phyloP scores from a whole-genome alignment of 2,113 vertebrate species.

The Sorex araneus region DNA sequence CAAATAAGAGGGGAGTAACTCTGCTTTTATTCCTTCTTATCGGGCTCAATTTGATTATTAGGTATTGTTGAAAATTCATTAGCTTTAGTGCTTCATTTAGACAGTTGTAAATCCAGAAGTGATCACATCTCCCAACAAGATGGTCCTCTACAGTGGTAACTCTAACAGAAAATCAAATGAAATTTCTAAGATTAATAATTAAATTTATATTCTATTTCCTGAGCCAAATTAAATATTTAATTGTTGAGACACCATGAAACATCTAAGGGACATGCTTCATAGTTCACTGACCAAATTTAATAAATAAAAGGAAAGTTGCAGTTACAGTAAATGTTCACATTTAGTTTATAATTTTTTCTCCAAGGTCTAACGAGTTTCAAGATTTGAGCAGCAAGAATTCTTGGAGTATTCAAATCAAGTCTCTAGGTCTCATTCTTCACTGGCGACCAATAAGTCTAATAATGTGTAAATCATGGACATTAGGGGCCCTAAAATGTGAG shows the following conservation, averaged over 20 bases:
- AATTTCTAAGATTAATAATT: conserved; percentile 34
- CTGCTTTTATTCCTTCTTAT: conserved; percentile 13
- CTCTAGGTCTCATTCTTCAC: conserved; percentile 1
- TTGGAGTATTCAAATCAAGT: background rate
- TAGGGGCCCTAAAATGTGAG: background rate
- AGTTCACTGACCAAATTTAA: background rate
- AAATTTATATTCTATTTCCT: background rate
- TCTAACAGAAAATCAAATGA: background rate
- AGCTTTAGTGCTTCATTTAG: background rate
- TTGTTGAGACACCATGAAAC: conserved; percentile 18
- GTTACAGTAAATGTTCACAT: background rate
- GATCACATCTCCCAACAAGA: background rate
- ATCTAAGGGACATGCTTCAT: background rate
- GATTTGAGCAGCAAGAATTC: background rate
- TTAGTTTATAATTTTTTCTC: conserved; percentile 21
- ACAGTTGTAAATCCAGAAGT: background rate
- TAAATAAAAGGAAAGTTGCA: background rate
- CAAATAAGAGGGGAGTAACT: background rate
- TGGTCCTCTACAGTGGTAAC: background rate
- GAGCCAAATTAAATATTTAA: conserved; percentile 36
- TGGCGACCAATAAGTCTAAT: conserved; percentile 22
- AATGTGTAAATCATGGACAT: background rate
- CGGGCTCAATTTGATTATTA: background rate
- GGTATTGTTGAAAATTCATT: background rate
- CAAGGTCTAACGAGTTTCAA: background rate